phyloP scores from a whole-genome alignment of 2,113 vertebrate genomes.

The Acanthochromis polyacanthus region DNA sequence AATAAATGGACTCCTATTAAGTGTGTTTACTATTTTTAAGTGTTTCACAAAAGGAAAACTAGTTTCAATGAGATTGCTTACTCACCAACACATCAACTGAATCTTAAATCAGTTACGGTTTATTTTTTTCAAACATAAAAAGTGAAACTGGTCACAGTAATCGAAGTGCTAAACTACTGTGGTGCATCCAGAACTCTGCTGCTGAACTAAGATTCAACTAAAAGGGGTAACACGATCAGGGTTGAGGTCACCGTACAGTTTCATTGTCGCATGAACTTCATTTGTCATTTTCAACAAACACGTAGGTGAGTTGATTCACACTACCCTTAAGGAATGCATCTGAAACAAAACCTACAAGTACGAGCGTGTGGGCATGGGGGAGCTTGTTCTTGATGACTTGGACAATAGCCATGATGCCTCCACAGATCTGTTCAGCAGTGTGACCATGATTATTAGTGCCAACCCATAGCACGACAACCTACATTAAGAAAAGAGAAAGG shows the following conservation, averaged over 20 bases:
- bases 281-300: constrained; percentile 23
- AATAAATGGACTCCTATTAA: background rate
- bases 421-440: constrained; percentile 88
- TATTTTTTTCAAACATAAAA: background rate
- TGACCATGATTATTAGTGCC: constrained; percentile 92
- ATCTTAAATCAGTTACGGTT: background rate
- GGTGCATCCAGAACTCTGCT: background rate
- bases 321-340: constrained; percentile 7
- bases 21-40: background rate
- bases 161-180: background rate
- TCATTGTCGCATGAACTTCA: constrained; percentile 32
- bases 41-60: background rate
- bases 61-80: background rate
- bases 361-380: constrained; percentile 86
- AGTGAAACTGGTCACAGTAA: background rate
- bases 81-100: background rate
- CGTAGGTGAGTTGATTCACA: background rate
- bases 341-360: constrained; percentile 85
- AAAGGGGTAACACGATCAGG: background rate
- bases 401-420: constrained; percentile 89
- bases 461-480: constrained; percentile 94
- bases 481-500: constrained; percentile 34
- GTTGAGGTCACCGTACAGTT: background rate
- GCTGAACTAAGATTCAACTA: background rate
- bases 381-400: constrained; percentile 88